Conservation (phyloP, 2,797 vertebrate species). For the Perodicticus potto region DNA sequence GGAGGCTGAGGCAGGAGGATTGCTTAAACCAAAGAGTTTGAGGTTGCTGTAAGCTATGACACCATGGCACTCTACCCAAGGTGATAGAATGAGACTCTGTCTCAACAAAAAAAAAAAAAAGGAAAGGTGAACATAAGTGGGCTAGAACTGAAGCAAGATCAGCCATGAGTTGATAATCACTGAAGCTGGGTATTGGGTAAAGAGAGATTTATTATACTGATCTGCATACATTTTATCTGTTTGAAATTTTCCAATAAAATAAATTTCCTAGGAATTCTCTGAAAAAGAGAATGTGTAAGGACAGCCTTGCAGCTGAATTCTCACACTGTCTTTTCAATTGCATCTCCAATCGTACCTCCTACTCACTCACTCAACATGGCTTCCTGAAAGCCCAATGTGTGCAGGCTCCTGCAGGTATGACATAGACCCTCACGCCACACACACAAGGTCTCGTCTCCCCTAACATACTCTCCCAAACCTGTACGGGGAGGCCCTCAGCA, state of each 20-base stretch:
- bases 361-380: background rate
- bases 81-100: too few relatives aligned
- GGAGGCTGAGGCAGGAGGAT: too few relatives aligned
- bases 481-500: background rate
- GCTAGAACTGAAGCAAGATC: background rate
- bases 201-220: background rate
- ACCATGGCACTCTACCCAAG: too few relatives aligned
- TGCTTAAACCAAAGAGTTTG: too few relatives aligned
- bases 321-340: background rate
- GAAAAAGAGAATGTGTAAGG: background rate
- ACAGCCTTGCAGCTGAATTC: background rate
- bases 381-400: background rate
- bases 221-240: background rate
- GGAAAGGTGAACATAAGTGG: background rate
- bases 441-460: background rate
- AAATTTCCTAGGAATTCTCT: background rate
- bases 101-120: background rate
- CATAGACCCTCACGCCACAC: background rate
- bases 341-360: background rate
- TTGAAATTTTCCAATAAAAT: constrained; percentile 36
- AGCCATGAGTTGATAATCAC: background rate
- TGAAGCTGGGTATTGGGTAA: background rate
- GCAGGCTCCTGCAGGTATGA: background rate
- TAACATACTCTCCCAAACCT: background rate
- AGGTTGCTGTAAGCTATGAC: too few relatives aligned